These are phyloP conservation scores for Cantharis rustica DNA, from an alignment of 2,888 invertebrate genomes.

Conservation along the genomic window DNA sequence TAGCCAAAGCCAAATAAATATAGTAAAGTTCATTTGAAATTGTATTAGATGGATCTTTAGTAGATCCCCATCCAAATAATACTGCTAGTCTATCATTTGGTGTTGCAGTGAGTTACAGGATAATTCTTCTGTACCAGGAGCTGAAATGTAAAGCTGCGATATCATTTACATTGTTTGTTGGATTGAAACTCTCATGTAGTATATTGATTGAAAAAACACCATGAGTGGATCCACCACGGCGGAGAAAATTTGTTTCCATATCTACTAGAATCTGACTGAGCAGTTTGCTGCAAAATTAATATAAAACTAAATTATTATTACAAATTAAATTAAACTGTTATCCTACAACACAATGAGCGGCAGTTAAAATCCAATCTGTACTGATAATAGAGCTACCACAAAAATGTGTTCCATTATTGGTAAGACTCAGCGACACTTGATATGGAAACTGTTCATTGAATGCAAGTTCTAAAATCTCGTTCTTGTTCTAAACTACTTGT, in stretches of 20 bases:
- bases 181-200: slow-evolving; percentile 57
- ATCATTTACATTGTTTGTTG: slow-evolving; percentile 31
- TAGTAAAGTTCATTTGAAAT: slow-evolving; percentile 62
- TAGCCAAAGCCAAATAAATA: slow-evolving; percentile 53
- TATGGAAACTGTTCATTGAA: slow-evolving; percentile 54
- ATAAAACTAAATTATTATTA: background rate
- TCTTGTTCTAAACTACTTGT: background rate
- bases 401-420: slow-evolving; percentile 49
- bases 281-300: background rate
- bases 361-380: slow-evolving; percentile 53
- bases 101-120: no score
- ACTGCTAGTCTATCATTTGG: background rate
- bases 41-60: slow-evolving; percentile 60
- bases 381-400: slow-evolving; percentile 60
- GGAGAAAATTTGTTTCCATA: slow-evolving; percentile 58
- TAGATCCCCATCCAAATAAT: slow-evolving; percentile 33
- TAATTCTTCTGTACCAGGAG: no score
- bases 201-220: slow-evolving; percentile 50
- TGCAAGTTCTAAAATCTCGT: slow-evolving; percentile 55
- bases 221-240: slow-evolving; percentile 55
- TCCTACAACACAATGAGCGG: slow-evolving; percentile 58
- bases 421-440: slow-evolving; percentile 54
- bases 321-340: slow-evolving; percentile 37
- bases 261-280: slow-evolving; percentile 44
- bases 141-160: slow-evolving; percentile 23